Evolutionary conservation across 2,888 invertebrate species (phyloP).

Genomic region (Megalurothrips usitatus): DNA sequence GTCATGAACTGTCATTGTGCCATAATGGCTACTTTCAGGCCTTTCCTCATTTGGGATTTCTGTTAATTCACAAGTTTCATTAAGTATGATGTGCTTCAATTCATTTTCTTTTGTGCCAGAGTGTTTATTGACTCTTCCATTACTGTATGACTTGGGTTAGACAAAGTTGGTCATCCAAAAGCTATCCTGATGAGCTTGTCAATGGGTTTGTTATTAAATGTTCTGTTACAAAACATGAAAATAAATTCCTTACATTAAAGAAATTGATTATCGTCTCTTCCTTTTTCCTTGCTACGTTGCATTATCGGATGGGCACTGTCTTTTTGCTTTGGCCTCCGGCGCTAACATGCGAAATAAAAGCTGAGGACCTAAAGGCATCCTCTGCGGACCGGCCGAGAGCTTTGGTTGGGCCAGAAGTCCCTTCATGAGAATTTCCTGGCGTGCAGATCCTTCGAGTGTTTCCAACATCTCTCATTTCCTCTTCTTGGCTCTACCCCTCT

Average conservation of each 20-base stretch:
- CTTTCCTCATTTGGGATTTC: not conserved
- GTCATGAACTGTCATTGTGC: not conserved
- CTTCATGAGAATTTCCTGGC: too few relatives aligned
- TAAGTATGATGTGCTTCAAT: not conserved
- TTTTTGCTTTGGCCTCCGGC: too few relatives aligned
- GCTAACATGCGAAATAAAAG: too few relatives aligned
- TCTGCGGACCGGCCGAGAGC: too few relatives aligned
- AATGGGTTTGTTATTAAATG: not conserved
- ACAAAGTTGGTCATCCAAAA: slow-evolving; percentile 13
- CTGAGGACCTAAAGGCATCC: too few relatives aligned
- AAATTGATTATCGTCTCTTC: not conserved
- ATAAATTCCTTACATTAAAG: not conserved
- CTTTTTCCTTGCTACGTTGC: not conserved
- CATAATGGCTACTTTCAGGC: slow-evolving; percentile 16
- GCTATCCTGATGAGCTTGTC: slow-evolving; percentile 6
- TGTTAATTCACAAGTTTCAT: not conserved
- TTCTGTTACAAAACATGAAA: not conserved
- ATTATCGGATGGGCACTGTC: too few relatives aligned
- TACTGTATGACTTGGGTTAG: not conserved
- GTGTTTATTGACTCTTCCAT: not conserved
- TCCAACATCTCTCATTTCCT: not conserved
- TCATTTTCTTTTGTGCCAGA: not conserved
- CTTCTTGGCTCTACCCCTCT: not conserved
- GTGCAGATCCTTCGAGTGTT: too few relatives aligned
- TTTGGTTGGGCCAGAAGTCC: too few relatives aligned